Conservation (phyloP, 2,888 invertebrate genomes). For the Chironomus tentans region DNA sequence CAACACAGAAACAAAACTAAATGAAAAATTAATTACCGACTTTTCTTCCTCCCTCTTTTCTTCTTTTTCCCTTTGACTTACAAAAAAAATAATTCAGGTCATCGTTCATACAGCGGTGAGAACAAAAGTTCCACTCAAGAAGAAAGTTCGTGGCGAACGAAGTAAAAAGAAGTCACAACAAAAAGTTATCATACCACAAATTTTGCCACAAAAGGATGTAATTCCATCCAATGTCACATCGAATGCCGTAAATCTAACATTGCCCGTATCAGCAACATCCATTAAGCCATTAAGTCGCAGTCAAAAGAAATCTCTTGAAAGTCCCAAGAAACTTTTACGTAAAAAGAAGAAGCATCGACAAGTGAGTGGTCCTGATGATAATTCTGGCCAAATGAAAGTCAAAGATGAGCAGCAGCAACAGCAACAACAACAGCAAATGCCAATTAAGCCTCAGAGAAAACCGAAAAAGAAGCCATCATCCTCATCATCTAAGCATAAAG, state of each 20-base stretch:
- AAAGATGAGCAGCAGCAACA: conserved; percentile 37
- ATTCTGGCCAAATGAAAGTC: conserved; percentile 44
- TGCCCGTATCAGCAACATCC: not conserved
- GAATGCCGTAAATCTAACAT: not conserved
- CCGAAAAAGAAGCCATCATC: conserved; percentile 46
- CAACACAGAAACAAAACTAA: too few species aligned
- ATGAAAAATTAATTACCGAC: too few species aligned
- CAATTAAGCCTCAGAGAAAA: conserved; percentile 35
- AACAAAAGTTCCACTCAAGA: conserved; percentile 77
- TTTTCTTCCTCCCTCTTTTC: too few species aligned
- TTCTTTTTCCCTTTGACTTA: too few species aligned
- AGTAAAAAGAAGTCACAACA: conserved; percentile 20
- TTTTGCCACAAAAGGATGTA: conserved; percentile 31
- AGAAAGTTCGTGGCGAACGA: conserved; percentile 55
- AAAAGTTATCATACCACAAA: conserved; percentile 38
- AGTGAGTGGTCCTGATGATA: not conserved
- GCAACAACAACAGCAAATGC: conserved; percentile 26
- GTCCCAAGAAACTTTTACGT: conserved; percentile 36
- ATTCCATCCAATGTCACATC: not conserved
- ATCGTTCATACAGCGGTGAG: conserved; percentile 81
- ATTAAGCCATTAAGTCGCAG: conserved; percentile 25
- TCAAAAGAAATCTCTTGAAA: conserved; percentile 30
- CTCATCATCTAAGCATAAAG: conserved; percentile 45
- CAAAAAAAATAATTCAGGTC: conserved; percentile 36
- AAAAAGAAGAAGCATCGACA: conserved; percentile 43